Percentiles rank a stretch among this genome's conserved stretches.
phyloP scores from a whole-genome alignment of 2,113 vertebrate genomes.

The Triplophysa dalaica region DNA sequence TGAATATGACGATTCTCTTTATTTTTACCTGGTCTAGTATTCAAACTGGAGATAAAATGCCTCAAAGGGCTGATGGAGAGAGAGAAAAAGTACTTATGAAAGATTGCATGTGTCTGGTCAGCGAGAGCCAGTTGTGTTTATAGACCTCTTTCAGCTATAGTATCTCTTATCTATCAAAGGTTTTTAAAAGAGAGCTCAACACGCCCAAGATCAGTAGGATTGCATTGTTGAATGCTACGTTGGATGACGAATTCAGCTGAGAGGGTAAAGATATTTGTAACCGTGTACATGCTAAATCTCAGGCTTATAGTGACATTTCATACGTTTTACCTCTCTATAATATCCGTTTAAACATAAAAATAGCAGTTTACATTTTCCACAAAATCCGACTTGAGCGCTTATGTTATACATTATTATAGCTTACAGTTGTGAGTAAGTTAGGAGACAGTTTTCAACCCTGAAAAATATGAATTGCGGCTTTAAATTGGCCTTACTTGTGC shows the following conservation, averaged over 20 bases:
- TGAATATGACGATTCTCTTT: not conserved
- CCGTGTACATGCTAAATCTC: conserved; percentile 17
- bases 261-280: conserved; percentile 16
- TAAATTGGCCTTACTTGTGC: not conserved
- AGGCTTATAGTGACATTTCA: not conserved
- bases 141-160: not conserved
- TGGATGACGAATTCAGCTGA: conserved; percentile 38
- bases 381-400: too few relatives aligned
- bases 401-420: too few relatives aligned
- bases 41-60: too few relatives aligned
- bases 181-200: conserved; percentile 17
- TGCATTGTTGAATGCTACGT: not conserved
- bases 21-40: conserved; percentile 9
- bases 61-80: not conserved
- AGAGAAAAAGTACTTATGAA: conserved; percentile 25
- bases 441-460: too few relatives aligned
- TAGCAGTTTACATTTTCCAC: too few relatives aligned
- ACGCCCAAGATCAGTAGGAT: conserved; percentile 17
- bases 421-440: too few relatives aligned
- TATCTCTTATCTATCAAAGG: conserved; percentile 9
- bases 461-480: too few relatives aligned
- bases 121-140: not conserved
- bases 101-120: conserved; percentile 19
- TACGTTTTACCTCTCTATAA: too few relatives aligned
- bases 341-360: too few relatives aligned